These are phyloP conservation scores for Bovichtus variegatus DNA, from an alignment of 2,797 vertebrate genomes.

Conservation along the genomic window DNA sequence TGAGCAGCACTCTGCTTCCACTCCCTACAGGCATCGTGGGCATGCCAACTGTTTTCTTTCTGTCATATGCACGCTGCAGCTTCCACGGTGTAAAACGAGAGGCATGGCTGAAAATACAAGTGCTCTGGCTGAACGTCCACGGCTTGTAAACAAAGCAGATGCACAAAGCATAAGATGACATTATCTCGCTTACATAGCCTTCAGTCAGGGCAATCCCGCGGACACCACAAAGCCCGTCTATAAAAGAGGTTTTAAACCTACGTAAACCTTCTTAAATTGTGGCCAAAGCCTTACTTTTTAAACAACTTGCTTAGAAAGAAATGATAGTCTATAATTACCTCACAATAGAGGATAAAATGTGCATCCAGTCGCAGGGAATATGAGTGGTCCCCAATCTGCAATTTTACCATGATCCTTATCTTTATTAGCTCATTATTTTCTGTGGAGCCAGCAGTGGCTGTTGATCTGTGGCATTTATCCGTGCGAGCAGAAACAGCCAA, in stretches of 20 bases:
- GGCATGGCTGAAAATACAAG: too few species aligned
- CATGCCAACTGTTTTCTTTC: too few species aligned
- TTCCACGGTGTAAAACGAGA: too few species aligned
- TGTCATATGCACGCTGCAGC: too few species aligned
- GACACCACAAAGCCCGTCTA: too few species aligned
- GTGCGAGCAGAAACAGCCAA: slow-evolving; percentile 78
- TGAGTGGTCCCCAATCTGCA: slow-evolving; percentile 70
- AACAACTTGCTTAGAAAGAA: slow-evolving; percentile 31
- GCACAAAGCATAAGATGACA: too few species aligned
- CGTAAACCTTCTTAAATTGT: slow-evolving; percentile 29
- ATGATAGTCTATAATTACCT: slow-evolving; percentile 47
- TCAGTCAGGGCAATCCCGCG: too few species aligned
- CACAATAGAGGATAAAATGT: slow-evolving; percentile 48
- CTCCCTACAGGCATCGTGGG: too few species aligned
- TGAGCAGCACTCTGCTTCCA: too few species aligned
- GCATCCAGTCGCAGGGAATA: slow-evolving; percentile 58
- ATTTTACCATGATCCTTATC: slow-evolving; percentile 82
- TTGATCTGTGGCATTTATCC: slow-evolving; percentile 82
- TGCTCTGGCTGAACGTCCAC: too few species aligned
- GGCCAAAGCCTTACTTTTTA: slow-evolving; percentile 44
- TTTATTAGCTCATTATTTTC: slow-evolving; percentile 83
- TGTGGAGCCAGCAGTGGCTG: slow-evolving; percentile 66
- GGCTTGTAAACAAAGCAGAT: too few species aligned
- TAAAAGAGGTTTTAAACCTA: slow-evolving; percentile 37
- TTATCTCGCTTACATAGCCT: too few species aligned